These are phyloP conservation scores for Neodiprion lecontei DNA, from an alignment of 1,140 invertebrate species.

Conservation along the genomic window DNA sequence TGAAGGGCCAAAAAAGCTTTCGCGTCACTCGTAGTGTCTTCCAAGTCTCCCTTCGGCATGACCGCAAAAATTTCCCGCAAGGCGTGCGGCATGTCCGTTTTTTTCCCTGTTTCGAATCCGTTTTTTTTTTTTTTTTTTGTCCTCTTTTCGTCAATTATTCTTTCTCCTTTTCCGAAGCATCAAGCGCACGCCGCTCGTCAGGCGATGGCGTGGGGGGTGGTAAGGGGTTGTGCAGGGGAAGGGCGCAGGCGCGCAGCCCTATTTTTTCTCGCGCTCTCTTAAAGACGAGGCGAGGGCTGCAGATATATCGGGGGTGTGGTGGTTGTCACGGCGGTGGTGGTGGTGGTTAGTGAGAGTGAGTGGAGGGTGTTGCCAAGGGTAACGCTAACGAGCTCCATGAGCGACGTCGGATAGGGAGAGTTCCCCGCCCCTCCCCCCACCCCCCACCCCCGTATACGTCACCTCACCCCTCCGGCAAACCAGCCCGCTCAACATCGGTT, in stretches of 20 bases:
- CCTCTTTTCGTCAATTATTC: not conserved
- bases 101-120: not conserved
- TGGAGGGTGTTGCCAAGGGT: constrained; percentile 57
- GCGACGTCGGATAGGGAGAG: constrained; percentile 59
- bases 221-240: not conserved
- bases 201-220: not conserved
- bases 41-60: too few relatives aligned
- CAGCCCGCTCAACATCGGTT: too few relatives aligned
- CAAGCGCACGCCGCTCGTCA: not conserved
- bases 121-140: not conserved
- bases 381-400: constrained; percentile 63
- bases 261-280: constrained; percentile 13
- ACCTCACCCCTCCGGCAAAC: constrained; percentile 31
- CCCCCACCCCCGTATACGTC: constrained; percentile 36
- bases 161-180: not conserved
- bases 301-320: not conserved
- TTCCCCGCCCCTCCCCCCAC: not conserved
- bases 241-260: not conserved
- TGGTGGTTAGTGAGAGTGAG: constrained; percentile 38
- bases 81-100: not conserved
- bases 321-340: constrained; percentile 29
- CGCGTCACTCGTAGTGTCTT: too few relatives aligned
- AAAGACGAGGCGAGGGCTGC: not conserved
- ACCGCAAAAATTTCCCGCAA: too few relatives aligned
- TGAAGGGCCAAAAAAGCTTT: too few relatives aligned